Conservation (phyloP, 2,888 invertebrate species). For the Epinotia ramella region DNA sequence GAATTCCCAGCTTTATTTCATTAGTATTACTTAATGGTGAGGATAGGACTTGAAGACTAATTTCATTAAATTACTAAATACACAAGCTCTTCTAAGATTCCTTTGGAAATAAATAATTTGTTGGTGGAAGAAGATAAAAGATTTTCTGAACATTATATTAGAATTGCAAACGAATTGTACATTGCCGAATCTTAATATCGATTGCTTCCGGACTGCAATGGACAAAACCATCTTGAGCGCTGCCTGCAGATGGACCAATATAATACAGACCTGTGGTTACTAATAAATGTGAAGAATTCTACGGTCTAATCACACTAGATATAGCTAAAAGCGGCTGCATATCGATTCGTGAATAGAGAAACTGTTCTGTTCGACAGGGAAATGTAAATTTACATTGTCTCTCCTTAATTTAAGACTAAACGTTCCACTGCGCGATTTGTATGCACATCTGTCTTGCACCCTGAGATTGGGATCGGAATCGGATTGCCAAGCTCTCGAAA, state of each 20-base stretch:
- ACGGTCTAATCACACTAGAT: neutral
- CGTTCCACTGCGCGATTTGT: slow-evolving; percentile 27
- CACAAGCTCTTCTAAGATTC: no score
- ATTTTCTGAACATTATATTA: neutral
- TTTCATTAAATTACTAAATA: no score
- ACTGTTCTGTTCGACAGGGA: slow-evolving; percentile 19
- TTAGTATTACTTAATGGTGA: no score
- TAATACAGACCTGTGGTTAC: neutral
- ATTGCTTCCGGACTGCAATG: no score
- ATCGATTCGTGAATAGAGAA: neutral
- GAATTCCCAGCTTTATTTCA: no score
- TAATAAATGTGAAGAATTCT: neutral
- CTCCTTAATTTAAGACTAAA: slow-evolving; percentile 39
- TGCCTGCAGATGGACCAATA: neutral
- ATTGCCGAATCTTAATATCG: no score
- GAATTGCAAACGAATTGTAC: neutral
- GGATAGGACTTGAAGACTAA: no score
- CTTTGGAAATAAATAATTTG: no score
- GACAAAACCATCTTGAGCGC: no score
- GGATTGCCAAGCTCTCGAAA: slow-evolving; percentile 22
- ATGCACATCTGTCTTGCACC: slow-evolving; percentile 44
- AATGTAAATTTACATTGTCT: slow-evolving; percentile 44
- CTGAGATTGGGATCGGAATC: slow-evolving; percentile 4
- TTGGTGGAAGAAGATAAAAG: neutral
- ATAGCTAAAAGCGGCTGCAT: neutral